Conservation (phyloP, 2,888 invertebrate species). For the Acleris holmiana region DNA sequence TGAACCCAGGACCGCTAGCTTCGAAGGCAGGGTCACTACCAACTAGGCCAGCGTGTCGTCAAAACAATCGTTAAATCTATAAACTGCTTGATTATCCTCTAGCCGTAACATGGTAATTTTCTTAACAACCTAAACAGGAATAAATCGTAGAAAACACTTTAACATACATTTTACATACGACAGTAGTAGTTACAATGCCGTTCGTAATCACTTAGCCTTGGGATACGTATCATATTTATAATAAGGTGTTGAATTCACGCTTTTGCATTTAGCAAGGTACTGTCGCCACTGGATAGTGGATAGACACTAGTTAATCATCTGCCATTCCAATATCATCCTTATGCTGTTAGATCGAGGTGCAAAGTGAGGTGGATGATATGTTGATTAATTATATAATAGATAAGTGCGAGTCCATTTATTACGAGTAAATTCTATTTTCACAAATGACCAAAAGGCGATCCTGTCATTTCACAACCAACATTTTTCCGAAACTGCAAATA, state of each 20-base stretch:
- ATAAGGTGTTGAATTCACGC: constrained; percentile 36
- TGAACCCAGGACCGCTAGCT: too few species aligned
- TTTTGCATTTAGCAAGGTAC: constrained; percentile 11
- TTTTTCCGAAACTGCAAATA: too few species aligned
- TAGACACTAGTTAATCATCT: background rate
- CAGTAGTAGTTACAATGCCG: background rate
- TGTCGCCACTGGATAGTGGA: background rate
- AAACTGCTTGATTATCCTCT: too few species aligned
- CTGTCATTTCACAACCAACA: too few species aligned
- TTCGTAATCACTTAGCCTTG: constrained; percentile 26
- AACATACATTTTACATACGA: background rate
- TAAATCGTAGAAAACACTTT: too few species aligned
- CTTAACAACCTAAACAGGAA: too few species aligned
- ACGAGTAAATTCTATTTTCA: too few species aligned
- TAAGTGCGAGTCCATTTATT: background rate
- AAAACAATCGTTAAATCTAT: too few species aligned
- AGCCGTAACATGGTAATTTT: too few species aligned
- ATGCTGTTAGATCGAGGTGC: background rate
- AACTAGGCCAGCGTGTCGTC: too few species aligned
- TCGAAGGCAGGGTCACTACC: too few species aligned
- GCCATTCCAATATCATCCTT: constrained; percentile 4
- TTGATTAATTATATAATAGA: constrained; percentile 10
- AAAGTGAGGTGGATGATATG: background rate
- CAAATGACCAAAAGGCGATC: too few species aligned
- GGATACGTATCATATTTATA: constrained; percentile 19